phyloP scores from a whole-genome alignment of 2,113 vertebrate genomes.

The Alces alces region DNA sequence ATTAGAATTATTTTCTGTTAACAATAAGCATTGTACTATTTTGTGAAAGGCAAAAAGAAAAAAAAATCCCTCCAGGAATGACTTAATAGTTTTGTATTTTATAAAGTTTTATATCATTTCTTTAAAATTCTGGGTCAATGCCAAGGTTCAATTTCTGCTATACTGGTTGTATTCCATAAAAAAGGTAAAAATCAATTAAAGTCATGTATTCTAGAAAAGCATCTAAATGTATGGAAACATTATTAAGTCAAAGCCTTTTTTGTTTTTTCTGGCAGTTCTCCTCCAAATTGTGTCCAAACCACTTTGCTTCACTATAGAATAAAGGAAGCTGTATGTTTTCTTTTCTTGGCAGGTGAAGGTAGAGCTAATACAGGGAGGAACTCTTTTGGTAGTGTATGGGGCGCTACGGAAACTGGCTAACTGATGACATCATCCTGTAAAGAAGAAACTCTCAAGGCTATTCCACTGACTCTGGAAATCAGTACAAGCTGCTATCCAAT shows the following conservation, averaged over 20 bases:
- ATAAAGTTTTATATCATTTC: constrained; percentile 32
- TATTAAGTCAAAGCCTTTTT: constrained; percentile 65
- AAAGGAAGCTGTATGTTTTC: constrained; percentile 66
- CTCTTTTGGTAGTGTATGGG: constrained; percentile 15
- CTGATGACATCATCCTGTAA: not conserved
- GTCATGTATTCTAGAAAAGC: constrained; percentile 58
- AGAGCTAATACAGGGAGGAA: constrained; percentile 59
- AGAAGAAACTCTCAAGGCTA: not conserved
- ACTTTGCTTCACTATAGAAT: constrained; percentile 65
- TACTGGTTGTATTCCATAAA: constrained; percentile 29
- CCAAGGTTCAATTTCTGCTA: constrained; percentile 58
- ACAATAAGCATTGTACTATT: not conserved
- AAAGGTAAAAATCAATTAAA: constrained; percentile 67
- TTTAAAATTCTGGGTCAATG: constrained; percentile 40
- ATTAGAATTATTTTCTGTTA: constrained; percentile 51
- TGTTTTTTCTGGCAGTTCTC: constrained; percentile 67
- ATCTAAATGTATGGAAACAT: constrained; percentile 65
- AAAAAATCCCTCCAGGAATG: not conserved
- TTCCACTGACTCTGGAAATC: constrained; percentile 22
- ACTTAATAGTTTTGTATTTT: constrained; percentile 54
- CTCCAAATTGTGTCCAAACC: constrained; percentile 60
- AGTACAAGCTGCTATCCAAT: constrained; percentile 25
- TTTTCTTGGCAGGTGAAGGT: constrained; percentile 65
- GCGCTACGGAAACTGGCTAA: not conserved
- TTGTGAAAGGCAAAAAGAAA: not conserved